These are phyloP conservation scores for Pygoscelis adeliae DNA, from an alignment of 2,113 vertebrate species.

Conservation along the genomic window DNA sequence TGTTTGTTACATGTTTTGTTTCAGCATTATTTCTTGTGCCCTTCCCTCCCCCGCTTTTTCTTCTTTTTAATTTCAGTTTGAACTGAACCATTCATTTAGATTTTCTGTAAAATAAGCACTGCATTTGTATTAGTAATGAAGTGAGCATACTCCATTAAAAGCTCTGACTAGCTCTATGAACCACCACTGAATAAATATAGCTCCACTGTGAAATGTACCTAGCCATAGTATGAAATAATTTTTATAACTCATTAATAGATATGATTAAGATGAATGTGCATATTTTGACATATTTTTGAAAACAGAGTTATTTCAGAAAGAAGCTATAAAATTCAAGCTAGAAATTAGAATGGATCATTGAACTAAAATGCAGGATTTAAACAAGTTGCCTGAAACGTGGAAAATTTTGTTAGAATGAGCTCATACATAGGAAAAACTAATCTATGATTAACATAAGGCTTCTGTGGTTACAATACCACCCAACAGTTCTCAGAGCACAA, in stretches of 20 bases:
- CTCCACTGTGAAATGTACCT: neutral
- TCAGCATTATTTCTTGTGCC: neutral
- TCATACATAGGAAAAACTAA: neutral
- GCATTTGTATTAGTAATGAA: neutral
- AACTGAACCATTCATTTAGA: neutral
- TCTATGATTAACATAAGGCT: neutral
- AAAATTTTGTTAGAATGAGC: neutral
- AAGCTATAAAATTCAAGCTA: neutral
- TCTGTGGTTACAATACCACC: neutral
- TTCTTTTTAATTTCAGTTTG: neutral
- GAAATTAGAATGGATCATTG: neutral
- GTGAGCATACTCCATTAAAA: neutral
- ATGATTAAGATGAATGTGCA: neutral
- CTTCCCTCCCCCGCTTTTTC: neutral
- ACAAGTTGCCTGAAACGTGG: neutral
- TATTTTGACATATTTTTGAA: neutral
- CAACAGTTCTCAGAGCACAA: neutral
- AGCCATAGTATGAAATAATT: neutral
- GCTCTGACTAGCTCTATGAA: neutral
- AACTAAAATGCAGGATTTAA: neutral
- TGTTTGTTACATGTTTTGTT: neutral
- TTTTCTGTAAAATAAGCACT: constrained; percentile 4
- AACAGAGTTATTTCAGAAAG: neutral
- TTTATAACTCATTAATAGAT: neutral
- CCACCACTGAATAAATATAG: neutral